A percentile compares a stretch with the other conserved stretches of the same genome.
phyloP scores from a whole-genome alignment of 2,113 vertebrate species.

The Athene noctua region DNA sequence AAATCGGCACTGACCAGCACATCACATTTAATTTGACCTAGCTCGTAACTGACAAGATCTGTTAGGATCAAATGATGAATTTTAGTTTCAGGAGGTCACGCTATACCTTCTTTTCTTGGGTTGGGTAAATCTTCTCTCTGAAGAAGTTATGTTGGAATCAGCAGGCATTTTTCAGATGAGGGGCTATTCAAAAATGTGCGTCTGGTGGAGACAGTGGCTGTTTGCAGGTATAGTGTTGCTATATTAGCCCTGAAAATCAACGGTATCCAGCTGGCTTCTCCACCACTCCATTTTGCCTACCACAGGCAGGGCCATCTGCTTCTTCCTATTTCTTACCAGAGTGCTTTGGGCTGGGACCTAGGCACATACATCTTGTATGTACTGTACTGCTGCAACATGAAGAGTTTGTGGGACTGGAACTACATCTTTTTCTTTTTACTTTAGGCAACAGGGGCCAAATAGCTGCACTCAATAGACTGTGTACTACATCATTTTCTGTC shows the following conservation, averaged over 20 bases:
- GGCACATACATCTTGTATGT: fast-evolving
- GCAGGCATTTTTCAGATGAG: neutral
- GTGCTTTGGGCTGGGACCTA: neutral
- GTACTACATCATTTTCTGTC: neutral
- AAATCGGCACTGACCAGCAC: neutral
- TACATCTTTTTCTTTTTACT: neutral
- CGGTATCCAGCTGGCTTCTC: neutral
- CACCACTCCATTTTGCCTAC: neutral
- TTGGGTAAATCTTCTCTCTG: neutral
- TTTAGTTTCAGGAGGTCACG: neutral
- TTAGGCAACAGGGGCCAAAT: neutral
- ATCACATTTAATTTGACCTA: neutral
- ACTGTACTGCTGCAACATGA: neutral
- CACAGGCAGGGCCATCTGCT: neutral
- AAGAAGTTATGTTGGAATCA: neutral
- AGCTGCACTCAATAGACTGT: neutral
- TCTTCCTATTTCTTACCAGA: neutral
- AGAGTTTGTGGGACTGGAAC: neutral
- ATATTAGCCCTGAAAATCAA: neutral
- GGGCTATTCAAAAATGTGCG: fast-evolving
- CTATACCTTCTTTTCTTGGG: neutral
- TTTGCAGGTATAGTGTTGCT: neutral
- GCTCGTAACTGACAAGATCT: neutral
- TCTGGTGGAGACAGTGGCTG: neutral
- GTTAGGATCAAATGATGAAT: neutral